Conservation (phyloP, 64 coral and sea anemone species). For the Trachythela sp. region DNA sequence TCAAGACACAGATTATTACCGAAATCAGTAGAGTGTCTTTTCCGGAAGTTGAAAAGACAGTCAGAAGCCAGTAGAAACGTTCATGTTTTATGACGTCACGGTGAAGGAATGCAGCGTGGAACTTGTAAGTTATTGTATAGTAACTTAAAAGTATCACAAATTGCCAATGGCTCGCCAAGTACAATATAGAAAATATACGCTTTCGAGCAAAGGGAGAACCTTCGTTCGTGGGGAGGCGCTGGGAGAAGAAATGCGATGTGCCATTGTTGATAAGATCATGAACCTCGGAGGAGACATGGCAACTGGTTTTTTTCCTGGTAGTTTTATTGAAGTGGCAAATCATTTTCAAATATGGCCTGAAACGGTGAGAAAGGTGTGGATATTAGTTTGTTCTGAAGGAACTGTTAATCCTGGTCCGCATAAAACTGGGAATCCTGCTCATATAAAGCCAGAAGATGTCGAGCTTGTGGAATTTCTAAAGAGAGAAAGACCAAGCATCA, state of each 20-base stretch:
- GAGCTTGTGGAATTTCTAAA: conserved; percentile 8
- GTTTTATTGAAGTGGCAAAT: neutral
- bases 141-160: neutral
- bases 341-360: neutral
- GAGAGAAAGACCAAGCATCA: neutral
- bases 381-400: neutral
- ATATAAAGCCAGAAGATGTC: neutral
- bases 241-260: neutral
- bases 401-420: neutral
- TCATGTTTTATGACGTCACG: conserved; percentile 1
- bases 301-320: conserved; percentile 10
- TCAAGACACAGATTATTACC: neutral
- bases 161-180: neutral
- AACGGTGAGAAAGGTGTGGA: neutral
- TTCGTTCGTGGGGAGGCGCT: neutral
- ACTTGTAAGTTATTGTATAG: neutral
- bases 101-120: neutral
- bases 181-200: neutral
- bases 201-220: neutral
- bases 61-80: neutral
- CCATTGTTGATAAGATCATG: neutral
- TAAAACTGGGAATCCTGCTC: neutral
- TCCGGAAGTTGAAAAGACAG: neutral
- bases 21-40: conserved; percentile 25
- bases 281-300: neutral